Evolutionary conservation across 2,113 vertebrate species (phyloP), one percentile per base, ranked within the genome.

Genomic region (Mormyrus lacerda): DNA sequence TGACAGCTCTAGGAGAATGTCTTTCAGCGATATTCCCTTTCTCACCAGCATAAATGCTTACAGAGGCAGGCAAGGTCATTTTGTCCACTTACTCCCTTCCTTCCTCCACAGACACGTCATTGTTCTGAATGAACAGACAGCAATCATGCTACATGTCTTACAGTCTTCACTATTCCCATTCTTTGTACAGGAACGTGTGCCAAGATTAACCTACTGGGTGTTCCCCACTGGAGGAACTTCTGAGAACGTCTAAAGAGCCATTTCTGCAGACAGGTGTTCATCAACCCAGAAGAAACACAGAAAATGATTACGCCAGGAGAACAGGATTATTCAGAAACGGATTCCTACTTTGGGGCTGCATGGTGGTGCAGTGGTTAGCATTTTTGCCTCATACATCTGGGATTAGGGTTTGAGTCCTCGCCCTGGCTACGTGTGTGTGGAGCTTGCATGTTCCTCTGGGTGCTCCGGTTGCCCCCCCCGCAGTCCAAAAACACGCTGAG

Each of bases 1-100:
- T 93, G 89, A 24, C 55, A n/a, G 48, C 17, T 65, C 90, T 92
- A 92, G 90, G 65, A 94, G 91, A 89, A 89, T 53, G 1, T 17
- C 73, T 91, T 91, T 93, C 92, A 89, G 91, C 88, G 91, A 11
- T 76, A 24, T 42, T 69, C n/a, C 31, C 73, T 39, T 79, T 79
- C 31, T 39, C 73, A 79, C 73, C 73, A 19, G 31, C 73, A 21
- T 42, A 42, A 79, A 42, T 17, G 35, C 42, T 84, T 84, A 84
- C 19, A 21, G 21, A 45, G 19, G 39, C 42, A 45, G 44, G 21
- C 19, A 47, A 47, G 44, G 44, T 47, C 82, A 84, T 84, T 24
- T n/a, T 84, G 82, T 47, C 82, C 44, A 84, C 44, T 84, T 7
- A 21, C 8, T 47, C 11, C 2, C 44, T 44, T 47, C 10, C 8